These are phyloP conservation scores for Python bivittatus DNA, from an alignment of 2,113 vertebrate species.

Conservation along the genomic window DNA sequence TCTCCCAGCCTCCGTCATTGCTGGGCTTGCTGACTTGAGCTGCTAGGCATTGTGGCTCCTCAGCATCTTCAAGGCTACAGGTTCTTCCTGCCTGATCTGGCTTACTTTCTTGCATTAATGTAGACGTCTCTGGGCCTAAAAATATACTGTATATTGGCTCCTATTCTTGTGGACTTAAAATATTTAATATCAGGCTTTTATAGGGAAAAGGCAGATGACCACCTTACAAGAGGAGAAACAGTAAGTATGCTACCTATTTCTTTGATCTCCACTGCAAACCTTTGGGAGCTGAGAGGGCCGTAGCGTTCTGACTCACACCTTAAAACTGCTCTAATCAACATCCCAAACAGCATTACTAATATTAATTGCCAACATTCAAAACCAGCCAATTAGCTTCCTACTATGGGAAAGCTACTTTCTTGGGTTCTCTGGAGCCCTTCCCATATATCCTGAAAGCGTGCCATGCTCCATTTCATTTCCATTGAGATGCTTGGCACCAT, in stretches of 20 bases:
- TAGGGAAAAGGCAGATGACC: not conserved
- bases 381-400: not conserved
- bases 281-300: not conserved
- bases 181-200: not conserved
- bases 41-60: not conserved
- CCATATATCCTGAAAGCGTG: not conserved
- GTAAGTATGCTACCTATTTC: not conserved
- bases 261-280: not conserved
- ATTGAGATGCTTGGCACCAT: constrained; percentile 10
- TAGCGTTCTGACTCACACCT: not conserved
- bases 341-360: not conserved
- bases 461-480: not conserved
- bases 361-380: not conserved
- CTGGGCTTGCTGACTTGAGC: not conserved
- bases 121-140: not conserved
- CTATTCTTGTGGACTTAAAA: not conserved
- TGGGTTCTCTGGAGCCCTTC: constrained; percentile 6
- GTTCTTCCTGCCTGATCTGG: not conserved
- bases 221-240: too few species aligned
- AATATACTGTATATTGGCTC: not conserved
- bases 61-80: not conserved
- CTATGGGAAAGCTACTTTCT: not conserved
- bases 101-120: not conserved
- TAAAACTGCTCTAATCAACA: not conserved
- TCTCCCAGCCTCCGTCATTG: not conserved